phyloP scores from a whole-genome alignment of 2,797 vertebrate genomes.

The Sebastes diploproa region DNA sequence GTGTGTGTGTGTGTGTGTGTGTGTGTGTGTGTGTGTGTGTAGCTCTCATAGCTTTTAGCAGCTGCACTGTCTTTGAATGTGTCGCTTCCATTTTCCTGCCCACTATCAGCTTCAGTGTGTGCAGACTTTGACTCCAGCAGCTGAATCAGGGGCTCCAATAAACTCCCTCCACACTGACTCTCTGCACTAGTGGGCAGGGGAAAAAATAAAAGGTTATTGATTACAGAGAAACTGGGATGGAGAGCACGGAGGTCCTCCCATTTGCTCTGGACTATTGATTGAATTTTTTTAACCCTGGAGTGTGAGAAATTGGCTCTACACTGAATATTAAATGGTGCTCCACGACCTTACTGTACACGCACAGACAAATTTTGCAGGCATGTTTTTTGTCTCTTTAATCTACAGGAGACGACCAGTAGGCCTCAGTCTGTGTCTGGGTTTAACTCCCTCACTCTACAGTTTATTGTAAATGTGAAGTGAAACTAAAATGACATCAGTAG shows the following conservation, averaged over 20 bases:
- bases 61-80: constrained; percentile 53
- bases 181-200: neutral
- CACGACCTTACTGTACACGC: neutral
- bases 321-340: neutral
- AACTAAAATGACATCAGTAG: neutral
- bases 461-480: neutral
- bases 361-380: neutral
- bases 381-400: neutral
- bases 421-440: neutral
- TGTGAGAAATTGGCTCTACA: neutral
- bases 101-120: constrained; percentile 19
- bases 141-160: constrained; percentile 42
- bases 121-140: constrained; percentile 26
- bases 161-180: constrained; percentile 1
- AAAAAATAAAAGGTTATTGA: constrained; percentile 38
- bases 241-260: constrained; percentile 4
- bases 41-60: constrained; percentile 42
- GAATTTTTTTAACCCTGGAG: constrained; percentile 10
- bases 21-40: constrained; percentile 7
- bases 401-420: neutral
- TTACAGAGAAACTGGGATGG: constrained; percentile 23
- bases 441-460: neutral
- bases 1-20: neutral
- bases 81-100: constrained; percentile 38
- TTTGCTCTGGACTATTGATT: constrained; percentile 23